phyloP scores from a whole-genome alignment of 2,888 invertebrate species.

The Drosophila emarginata region DNA sequence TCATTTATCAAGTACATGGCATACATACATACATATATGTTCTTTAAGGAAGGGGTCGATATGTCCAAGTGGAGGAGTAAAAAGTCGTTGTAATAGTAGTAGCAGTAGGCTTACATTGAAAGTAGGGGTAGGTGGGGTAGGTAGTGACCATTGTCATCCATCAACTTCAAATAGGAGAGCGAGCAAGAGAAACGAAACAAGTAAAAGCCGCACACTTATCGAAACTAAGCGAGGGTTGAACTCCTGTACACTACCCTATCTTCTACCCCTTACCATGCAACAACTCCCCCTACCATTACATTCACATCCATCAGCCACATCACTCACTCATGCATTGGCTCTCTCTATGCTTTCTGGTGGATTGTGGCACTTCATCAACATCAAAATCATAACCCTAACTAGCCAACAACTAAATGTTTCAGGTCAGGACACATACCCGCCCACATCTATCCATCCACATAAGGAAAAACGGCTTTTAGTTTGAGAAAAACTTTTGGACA shows the following conservation, averaged over 20 bases:
- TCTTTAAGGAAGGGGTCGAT: conserved; percentile 2
- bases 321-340: conserved; percentile 16
- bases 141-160: conserved; percentile 17
- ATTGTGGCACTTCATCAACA: conserved; percentile 57
- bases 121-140: neutral
- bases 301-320: conserved; percentile 17
- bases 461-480: conserved; percentile 3
- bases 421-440: neutral
- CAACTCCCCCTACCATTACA: neutral
- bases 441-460: neutral
- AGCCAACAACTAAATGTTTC: neutral
- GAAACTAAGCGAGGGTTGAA: conserved; percentile 29
- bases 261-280: neutral
- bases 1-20: conserved; percentile 15
- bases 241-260: neutral
- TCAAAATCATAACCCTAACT: conserved; percentile 49
- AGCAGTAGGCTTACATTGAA: neutral
- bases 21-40: conserved; percentile 6
- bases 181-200: conserved; percentile 19
- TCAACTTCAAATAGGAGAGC: conserved; percentile 13
- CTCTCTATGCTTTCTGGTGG: conserved; percentile 27
- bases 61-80: neutral
- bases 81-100: neutral
- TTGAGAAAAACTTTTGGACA: neutral
- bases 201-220: conserved; percentile 66